Evolutionary conservation across 2,888 invertebrate species (phyloP), one percentile per base, ranked within the genome.

Genomic region (Galeruca laticollis): DNA sequence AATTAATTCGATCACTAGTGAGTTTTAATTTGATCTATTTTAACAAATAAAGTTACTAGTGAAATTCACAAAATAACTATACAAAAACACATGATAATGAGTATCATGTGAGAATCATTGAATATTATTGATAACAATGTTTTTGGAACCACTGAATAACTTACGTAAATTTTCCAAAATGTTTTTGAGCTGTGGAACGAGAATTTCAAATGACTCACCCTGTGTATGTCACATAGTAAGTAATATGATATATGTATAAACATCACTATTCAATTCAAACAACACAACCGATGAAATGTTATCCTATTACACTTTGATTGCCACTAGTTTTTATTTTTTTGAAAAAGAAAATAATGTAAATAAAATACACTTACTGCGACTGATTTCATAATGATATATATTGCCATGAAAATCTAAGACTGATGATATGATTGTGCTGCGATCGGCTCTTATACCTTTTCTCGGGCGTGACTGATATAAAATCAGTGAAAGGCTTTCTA

Each of bases 401-500:
- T 64, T 54, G 57, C 21, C 20, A 52, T 70, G 52, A 57, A 60
- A 66, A 60, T 65, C 63, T 49, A 63, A 69, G 54, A 78, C 74
- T 76, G 74, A 72, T 76, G 66, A 68, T 73, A 67, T 60, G 70
- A 76, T 60, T 72, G 66, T 63, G 60, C 33, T 59, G 31, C 35
- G 35, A 62, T 63, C 37, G 68, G 71, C 74, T 76, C 77, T 77
- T 77, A 77, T 77, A 77, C 73, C 69, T 68, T 72, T 73, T 51
- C 33, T 60, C 68, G 71, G 78, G 76, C 77, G 78, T 77, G 78
- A 76, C 73, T 69, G 63, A 57, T 60, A 31, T 9, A 35, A 35
- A 57, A 57, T 57, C 56, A 70, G 78, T 77, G 77, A 77, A 78
- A 78, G 77, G 74, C 76, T 77, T 78, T 77, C 77, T 71, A 67